A percentile compares a stretch with the other conserved stretches of the same genome.
Conservation (phyloP, 2,888 invertebrate species). For the Chalcosyrphus nemorum region DNA sequence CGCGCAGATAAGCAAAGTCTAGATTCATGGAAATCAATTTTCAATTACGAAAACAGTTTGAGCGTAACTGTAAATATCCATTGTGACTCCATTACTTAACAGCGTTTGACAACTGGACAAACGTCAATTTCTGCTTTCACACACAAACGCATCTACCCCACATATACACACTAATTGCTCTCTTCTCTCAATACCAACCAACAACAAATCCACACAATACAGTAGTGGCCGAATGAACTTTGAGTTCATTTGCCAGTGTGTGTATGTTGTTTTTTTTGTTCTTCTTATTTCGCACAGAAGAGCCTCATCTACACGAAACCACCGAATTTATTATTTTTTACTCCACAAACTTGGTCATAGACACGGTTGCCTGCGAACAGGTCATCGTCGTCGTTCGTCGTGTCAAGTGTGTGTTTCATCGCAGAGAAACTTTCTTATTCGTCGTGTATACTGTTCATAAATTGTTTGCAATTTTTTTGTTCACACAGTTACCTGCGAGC, state of each 20-base stretch:
- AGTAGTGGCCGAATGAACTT: conserved; percentile 16
- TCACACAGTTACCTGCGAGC: background rate
- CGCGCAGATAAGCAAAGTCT: no score
- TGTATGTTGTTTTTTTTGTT: conserved; percentile 25
- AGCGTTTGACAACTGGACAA: conserved; percentile 34
- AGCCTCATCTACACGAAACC: conserved; percentile 36
- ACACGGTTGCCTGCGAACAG: conserved; percentile 39
- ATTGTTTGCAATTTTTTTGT: background rate
- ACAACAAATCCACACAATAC: background rate
- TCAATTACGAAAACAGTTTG: conserved; percentile 8
- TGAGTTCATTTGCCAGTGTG: conserved; percentile 27
- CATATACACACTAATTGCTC: no score
- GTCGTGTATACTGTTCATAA: background rate
- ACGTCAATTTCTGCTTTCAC: conserved; percentile 40
- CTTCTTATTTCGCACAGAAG: background rate
- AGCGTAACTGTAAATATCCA: background rate
- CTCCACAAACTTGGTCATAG: conserved; percentile 33
- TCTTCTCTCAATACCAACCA: no score
- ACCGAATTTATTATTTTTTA: conserved; percentile 50
- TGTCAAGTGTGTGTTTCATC: conserved; percentile 43
- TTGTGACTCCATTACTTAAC: conserved; percentile 28
- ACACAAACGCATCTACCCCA: background rate
- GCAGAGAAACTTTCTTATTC: conserved; percentile 3
- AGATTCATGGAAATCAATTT: no score
- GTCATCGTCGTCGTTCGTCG: conserved; percentile 61